These are phyloP conservation scores for Coendou prehensilis DNA, from an alignment of 2,797 vertebrate genomes.

Conservation along the genomic window DNA sequence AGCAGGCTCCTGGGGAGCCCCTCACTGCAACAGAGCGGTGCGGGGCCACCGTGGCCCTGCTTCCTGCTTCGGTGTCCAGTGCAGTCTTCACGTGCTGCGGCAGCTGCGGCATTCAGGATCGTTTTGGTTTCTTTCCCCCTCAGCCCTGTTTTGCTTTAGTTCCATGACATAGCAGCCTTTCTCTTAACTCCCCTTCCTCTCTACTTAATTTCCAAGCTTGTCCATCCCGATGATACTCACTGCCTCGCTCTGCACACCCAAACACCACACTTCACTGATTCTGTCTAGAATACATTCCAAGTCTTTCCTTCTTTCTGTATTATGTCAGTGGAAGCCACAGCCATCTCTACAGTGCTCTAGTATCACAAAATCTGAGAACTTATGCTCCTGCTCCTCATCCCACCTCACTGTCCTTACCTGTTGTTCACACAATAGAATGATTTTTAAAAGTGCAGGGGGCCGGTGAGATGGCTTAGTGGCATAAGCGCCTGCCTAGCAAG, in stretches of 20 bases:
- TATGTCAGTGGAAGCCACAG: neutral
- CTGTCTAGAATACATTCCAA: neutral
- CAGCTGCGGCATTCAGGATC: neutral
- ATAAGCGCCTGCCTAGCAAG: too few relatives aligned
- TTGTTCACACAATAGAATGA: neutral
- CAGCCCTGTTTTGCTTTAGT: neutral
- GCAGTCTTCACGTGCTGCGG: neutral
- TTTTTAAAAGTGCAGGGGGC: neutral
- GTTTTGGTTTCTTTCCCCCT: neutral
- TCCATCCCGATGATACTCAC: neutral
- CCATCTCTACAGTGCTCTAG: neutral
- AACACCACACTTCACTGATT: neutral
- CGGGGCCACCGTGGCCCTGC: neutral
- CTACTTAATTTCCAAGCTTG: neutral
- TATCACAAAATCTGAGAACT: neutral
- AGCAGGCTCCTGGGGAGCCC: neutral
- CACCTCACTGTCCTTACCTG: neutral
- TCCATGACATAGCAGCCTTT: neutral
- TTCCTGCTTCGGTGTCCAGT: neutral
- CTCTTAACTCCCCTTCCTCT: neutral
- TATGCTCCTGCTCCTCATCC: neutral
- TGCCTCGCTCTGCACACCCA: neutral
- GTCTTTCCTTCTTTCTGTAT: neutral
- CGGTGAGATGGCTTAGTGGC: too few relatives aligned
- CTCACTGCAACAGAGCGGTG: neutral